These are phyloP conservation scores for Paraplagusia blochii DNA, from an alignment of 2,113 vertebrate species.

Conservation along the genomic window DNA sequence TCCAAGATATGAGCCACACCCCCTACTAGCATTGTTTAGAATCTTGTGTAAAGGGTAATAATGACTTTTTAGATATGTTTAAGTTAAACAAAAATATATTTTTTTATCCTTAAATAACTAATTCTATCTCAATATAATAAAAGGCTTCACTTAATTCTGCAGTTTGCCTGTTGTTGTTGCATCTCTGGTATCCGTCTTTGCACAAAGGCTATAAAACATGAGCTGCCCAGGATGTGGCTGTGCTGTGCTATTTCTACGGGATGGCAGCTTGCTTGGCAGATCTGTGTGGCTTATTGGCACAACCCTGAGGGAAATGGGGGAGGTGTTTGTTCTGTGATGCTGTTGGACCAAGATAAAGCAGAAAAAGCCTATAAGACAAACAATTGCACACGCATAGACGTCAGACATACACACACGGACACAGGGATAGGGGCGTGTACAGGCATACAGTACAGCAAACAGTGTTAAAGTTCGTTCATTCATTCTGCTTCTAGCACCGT, in stretches of 20 bases:
- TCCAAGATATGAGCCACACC: constrained; percentile 21
- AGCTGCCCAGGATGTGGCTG: constrained; percentile 42
- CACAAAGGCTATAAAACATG: constrained; percentile 56
- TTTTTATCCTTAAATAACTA: too few species aligned
- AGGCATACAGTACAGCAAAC: constrained; percentile 11
- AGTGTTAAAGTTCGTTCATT: not conserved
- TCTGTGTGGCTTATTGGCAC: constrained; percentile 68
- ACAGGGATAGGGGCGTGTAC: constrained; percentile 31
- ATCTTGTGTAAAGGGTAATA: not conserved
- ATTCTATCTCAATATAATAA: not conserved
- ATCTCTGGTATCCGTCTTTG: constrained; percentile 43
- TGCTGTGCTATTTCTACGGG: constrained; percentile 57
- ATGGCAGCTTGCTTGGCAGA: constrained; percentile 68
- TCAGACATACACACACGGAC: constrained; percentile 26
- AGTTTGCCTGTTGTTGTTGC: constrained; percentile 28
- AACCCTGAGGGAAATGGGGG: constrained; percentile 61
- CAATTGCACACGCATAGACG: constrained; percentile 7
- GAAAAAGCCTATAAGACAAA: constrained; percentile 58
- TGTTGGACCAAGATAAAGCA: constrained; percentile 75
- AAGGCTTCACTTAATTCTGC: constrained; percentile 11
- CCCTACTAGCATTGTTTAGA: constrained; percentile 46
- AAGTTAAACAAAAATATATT: too few species aligned
- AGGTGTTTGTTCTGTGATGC: constrained; percentile 70
- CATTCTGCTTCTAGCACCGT: too few species aligned
- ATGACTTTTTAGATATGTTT: not conserved